Percentiles rank a stretch among this genome's conserved stretches.
Conservation (phyloP, 2,797 vertebrate genomes). For the Gymnoscopelus braueri region DNA sequence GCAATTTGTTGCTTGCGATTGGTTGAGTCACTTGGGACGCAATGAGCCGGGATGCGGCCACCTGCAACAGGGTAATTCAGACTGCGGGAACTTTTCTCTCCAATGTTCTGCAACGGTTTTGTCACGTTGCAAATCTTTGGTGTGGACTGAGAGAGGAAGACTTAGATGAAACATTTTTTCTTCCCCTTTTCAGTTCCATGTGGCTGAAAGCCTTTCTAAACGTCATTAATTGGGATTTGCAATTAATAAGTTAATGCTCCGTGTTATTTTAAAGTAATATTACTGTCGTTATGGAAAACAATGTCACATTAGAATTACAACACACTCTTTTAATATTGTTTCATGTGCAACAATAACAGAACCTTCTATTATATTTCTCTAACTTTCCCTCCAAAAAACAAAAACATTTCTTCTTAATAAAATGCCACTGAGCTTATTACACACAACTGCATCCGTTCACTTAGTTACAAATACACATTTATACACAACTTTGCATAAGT, state of each 20-base stretch:
- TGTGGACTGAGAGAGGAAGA: too few species aligned
- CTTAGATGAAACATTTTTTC: too few species aligned
- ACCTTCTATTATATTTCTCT: conserved; percentile 27
- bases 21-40: too few species aligned
- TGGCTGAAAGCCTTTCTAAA: too few species aligned
- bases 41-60: too few species aligned
- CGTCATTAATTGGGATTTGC: too few species aligned
- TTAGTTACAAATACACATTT: conserved; percentile 28
- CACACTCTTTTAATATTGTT: conserved; percentile 20
- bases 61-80: too few species aligned
- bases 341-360: conserved; percentile 69
- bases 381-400: conserved; percentile 3
- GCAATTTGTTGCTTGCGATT: too few species aligned
- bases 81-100: too few species aligned
- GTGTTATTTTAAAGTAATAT: not conserved
- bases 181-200: too few species aligned
- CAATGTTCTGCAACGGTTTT: too few species aligned
- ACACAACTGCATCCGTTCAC: conserved; percentile 29
- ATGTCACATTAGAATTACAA: not conserved
- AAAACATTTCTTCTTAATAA: conserved; percentile 29
- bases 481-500: conserved; percentile 6
- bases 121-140: too few species aligned
- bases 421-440: conserved; percentile 27
- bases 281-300: not conserved
- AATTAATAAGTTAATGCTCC: not conserved